These are phyloP conservation scores for Clarias magur DNA, from an alignment of 2,113 vertebrate species.

Conservation along the genomic window DNA sequence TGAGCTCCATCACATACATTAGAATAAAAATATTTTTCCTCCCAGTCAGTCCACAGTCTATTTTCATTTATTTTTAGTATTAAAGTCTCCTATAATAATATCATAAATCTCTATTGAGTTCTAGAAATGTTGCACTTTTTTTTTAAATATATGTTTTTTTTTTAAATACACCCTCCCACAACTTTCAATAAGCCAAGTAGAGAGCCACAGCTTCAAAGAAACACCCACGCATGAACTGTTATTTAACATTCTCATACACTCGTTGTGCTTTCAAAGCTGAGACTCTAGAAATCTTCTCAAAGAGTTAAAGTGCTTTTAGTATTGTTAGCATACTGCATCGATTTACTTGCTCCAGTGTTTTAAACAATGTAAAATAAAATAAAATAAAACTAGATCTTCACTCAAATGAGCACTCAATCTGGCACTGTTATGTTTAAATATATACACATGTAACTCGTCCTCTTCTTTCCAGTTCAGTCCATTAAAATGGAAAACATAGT, in stretches of 20 bases:
- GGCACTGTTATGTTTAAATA: slow-evolving; percentile 54
- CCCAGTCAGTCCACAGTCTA: slow-evolving; percentile 6
- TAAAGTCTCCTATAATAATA: background rate
- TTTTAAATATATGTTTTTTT: background rate
- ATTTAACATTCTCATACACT: slow-evolving; percentile 57
- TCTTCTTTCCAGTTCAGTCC: slow-evolving; percentile 56
- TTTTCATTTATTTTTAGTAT: slow-evolving; percentile 13
- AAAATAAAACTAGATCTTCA: slow-evolving; percentile 32
- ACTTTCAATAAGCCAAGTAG: background rate
- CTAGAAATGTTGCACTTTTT: background rate
- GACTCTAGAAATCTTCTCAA: slow-evolving; percentile 41
- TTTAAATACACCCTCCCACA: slow-evolving; percentile 16
- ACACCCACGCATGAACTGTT: slow-evolving; percentile 15
- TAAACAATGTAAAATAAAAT: slow-evolving; percentile 29
- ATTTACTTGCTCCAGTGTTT: slow-evolving; percentile 46
- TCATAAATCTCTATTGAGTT: background rate
- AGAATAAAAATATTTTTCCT: slow-evolving; percentile 19
- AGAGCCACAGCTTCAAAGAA: slow-evolving; percentile 33
- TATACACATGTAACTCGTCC: slow-evolving; percentile 47
- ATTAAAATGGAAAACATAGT: slow-evolving; percentile 39
- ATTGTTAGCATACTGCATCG: slow-evolving; percentile 59
- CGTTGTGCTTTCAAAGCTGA: slow-evolving; percentile 61
- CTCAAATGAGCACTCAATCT: slow-evolving; percentile 49
- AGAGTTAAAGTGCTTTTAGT: slow-evolving; percentile 78
- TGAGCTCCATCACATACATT: slow-evolving; percentile 17